A percentile compares a stretch with the other conserved stretches of the same genome.
Evolutionary conservation across 2,113 vertebrate genomes (phyloP).

Genomic region (Ranitomeya imitator): DNA sequence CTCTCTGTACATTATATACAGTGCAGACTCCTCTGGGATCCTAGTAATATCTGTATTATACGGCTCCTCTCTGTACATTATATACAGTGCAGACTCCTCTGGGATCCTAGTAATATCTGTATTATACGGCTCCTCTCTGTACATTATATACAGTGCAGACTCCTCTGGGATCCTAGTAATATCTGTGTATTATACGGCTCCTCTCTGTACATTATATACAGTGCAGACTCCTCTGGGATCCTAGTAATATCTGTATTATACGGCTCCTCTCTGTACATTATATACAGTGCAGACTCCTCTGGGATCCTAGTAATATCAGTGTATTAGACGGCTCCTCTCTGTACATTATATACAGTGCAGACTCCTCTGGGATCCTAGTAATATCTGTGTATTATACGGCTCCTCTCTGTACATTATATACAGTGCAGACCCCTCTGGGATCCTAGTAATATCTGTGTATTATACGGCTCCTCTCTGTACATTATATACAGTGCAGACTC

Average conservation of each 20-base stretch:
- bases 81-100: too few species aligned
- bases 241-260: slow-evolving; percentile 13
- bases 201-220: background rate
- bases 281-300: too few species aligned
- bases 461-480: background rate
- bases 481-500: too few species aligned
- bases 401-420: background rate
- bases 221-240: background rate
- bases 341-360: background rate
- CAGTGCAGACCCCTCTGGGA: background rate
- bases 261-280: background rate
- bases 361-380: background rate
- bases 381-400: background rate
- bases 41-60: slow-evolving; percentile 13
- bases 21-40: background rate
- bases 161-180: background rate
- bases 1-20: background rate
- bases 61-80: background rate
- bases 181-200: background rate
- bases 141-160: too few species aligned
- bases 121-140: background rate
- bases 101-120: slow-evolving; percentile 13
- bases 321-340: background rate
- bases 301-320: slow-evolving; percentile 11
- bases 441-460: slow-evolving; percentile 1